A percentile compares a stretch with the other conserved stretches of the same genome.
Evolutionary conservation across 92 coral and sea anemone genomes (phyloP).

Genomic region (Paramuricea clavata): DNA sequence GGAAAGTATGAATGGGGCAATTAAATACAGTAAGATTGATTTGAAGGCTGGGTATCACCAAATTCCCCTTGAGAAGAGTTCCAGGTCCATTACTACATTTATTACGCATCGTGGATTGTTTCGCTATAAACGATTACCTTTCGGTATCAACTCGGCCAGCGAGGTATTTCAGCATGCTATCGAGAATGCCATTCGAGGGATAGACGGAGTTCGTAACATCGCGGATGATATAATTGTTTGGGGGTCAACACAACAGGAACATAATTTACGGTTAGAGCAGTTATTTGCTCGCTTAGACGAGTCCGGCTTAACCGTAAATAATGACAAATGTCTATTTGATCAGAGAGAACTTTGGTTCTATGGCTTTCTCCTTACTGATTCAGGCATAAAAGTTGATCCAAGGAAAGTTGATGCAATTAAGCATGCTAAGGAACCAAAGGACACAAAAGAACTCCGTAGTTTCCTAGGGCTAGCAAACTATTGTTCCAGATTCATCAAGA

Average conservation of each 20-base stretch:
- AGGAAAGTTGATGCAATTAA: constrained; percentile 26
- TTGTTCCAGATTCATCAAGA: too few relatives aligned
- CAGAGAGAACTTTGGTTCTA: constrained; percentile 4
- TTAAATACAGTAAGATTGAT: constrained; percentile 51
- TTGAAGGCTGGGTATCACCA: constrained; percentile 60
- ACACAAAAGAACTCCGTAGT: too few relatives aligned
- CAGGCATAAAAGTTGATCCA: constrained; percentile 5
- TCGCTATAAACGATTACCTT: constrained; percentile 40
- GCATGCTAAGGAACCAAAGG: background rate
- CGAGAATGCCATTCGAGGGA: constrained; percentile 61
- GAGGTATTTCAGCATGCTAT: constrained; percentile 53
- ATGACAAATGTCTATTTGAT: too few relatives aligned
- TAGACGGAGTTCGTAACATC: constrained; percentile 65
- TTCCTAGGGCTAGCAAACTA: too few relatives aligned
- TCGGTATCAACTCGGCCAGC: constrained; percentile 46
- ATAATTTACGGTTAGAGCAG: background rate
- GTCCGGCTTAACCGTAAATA: too few relatives aligned
- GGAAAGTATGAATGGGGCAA: constrained; percentile 52
- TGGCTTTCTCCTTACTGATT: background rate
- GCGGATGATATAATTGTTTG: constrained; percentile 52
- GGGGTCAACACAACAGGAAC: constrained; percentile 68
- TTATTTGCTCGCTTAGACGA: background rate
- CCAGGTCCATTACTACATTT: constrained; percentile 47
- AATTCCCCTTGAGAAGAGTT: constrained; percentile 38
- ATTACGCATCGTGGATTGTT: constrained; percentile 49